Base-by-base conservation (phyloP, 2,888 invertebrate species). In the Mesoligia furuncula region DNA sequence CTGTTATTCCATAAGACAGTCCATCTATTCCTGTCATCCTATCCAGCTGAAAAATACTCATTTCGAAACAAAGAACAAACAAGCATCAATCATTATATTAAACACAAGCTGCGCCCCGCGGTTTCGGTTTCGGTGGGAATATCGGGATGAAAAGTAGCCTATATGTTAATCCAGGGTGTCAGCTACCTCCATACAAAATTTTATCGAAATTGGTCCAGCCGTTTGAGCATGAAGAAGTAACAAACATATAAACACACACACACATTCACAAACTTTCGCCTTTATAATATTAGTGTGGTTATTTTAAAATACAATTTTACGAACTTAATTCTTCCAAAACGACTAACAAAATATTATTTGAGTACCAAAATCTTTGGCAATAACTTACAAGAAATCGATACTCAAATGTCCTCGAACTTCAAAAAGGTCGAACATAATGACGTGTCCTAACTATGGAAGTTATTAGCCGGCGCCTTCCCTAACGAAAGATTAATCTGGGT, bases 381-480 rank as follows among this genome's bases (percentile, higher is more conserved):
- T 42, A 39, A 79, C 62, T 84, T 59, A 65, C 59, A 36, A 48
- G 39, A 36, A 75, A 85, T 81, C 81, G 57, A 85, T 81, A 66
- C 42, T 68, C 1, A 6, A 27, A 42, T 27, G 36, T 17, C 39
- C 15, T 54, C 48, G n/a, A 80, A 82, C 66, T 85, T 59, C 42
- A 17, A 73, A 79, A 79, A 83, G 87, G 72, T 73, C 73, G 45
- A 9, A 54, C 27, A 48, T 78, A 73, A 84, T 36, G 86, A 73
- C 84, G 79, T 73, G 73, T 72, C 71, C 87, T 83, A 86, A 86
- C 84, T 78, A 59, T 61, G 31, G 3, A 86, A 83, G 83, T 66
- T 84, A 86, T 84, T 77, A 86, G 84, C 24, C 64, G 57, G 36
- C 57, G 27, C 73, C 79, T 73, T 42, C 39, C 68, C 48, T 71